Evolutionary conservation across 30 jellyfish, hydroid and myxozoan species (phyloP).

Genomic region (Nemopilema nomurai): DNA sequence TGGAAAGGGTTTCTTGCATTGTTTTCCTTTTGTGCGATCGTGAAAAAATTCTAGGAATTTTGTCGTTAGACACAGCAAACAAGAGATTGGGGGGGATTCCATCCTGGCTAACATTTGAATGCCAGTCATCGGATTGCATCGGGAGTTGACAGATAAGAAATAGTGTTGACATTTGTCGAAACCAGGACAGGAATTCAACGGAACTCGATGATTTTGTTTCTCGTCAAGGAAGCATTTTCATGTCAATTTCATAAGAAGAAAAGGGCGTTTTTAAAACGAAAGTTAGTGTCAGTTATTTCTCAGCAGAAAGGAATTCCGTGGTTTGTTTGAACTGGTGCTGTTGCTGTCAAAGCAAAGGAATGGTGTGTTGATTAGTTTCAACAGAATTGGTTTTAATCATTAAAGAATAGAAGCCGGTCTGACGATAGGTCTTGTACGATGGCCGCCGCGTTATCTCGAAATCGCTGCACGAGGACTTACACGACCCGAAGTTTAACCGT

Average conservation of each 20-base stretch:
- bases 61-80: background rate
- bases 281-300: background rate
- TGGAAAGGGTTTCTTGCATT: background rate
- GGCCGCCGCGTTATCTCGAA: background rate
- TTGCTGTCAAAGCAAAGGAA: background rate
- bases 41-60: background rate
- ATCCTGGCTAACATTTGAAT: background rate
- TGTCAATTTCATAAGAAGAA: too few relatives aligned
- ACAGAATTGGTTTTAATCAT: background rate
- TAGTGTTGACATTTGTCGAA: background rate
- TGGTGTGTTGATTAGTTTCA: background rate
- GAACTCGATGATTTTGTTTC: too few relatives aligned
- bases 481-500: background rate
- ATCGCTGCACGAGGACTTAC: background rate
- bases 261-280: background rate
- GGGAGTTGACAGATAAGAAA: background rate
- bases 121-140: background rate
- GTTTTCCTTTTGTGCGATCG: background rate
- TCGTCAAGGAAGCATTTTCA: too few relatives aligned
- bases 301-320: background rate
- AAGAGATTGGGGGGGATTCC: background rate
- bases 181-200: too few relatives aligned
- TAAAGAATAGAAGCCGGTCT: background rate
- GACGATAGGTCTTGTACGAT: background rate
- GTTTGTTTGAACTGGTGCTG: background rate